Base-by-base conservation (phyloP, 2,888 invertebrate genomes). In the Meteorus colon region DNA sequence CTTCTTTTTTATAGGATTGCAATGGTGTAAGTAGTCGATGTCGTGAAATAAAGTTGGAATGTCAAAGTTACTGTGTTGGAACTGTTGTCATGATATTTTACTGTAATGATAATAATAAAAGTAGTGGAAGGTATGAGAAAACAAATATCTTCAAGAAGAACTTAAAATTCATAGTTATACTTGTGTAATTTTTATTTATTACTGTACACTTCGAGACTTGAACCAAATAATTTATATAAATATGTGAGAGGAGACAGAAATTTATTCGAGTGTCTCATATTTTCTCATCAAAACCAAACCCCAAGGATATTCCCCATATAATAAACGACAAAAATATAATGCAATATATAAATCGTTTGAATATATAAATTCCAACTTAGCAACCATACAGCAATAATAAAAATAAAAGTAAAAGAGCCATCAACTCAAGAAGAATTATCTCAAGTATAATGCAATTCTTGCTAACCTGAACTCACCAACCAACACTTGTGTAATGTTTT, bases 241-340 rank as follows among this genome's bases (percentile, higher is more conserved):
- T 41, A 41, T 41, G 41, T 41, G 41, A 10, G 41, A 41, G 41
- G 8, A 41, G 8, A 41, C 4, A 41, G 2, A 48, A 48, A n/a
- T n/a, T 71, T 45, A 45, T 59, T 55, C 66, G 59, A 14, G 66
- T 59, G 66, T 60, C 66, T 31, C 45, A 75, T 71, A 75, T 55
- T 55, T 75, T 65, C 16, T n/a, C 27, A 70, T 70, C 63, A 59
- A 16, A 24, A 55, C 34, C 27, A 24, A 75, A 70, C 14, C 67
- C 41, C 51, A 10, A n/a, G 51, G 27, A 37, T 60, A 29, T 75
- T 51, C 29, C 65, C 19, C 55, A 55, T 37, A 41, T 37, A 51
- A 75, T 45, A 67, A 72, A 66, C 34, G 66, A 67, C 59, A 71
- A 75, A 71, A 75, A 48, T 48, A 48, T n/a, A 48, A 48, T n/a